A percentile compares a stretch with the other conserved stretches of the same genome.
Conservation (phyloP, 1,140 invertebrate genomes). For the Aethina tumida region DNA sequence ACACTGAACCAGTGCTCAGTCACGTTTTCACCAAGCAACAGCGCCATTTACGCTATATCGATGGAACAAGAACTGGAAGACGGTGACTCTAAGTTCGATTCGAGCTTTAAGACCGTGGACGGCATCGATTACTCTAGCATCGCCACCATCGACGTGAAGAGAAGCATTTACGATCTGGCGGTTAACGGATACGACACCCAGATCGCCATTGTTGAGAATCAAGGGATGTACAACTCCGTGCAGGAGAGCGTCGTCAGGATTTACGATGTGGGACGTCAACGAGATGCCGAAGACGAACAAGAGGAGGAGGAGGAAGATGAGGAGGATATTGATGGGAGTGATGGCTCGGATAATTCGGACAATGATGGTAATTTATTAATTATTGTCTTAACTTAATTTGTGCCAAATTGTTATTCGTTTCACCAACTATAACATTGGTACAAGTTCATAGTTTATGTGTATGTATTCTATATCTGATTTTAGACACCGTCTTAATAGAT, state of each 20-base stretch:
- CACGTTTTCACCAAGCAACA: constrained; percentile 57
- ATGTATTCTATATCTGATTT: constrained; percentile 8
- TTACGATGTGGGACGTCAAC: constrained; percentile 66
- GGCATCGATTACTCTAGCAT: constrained; percentile 89
- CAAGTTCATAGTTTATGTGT: constrained; percentile 1
- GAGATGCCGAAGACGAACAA: constrained; percentile 66
- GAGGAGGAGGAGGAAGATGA: constrained; percentile 66
- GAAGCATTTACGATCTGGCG: constrained; percentile 63
- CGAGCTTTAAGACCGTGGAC: constrained; percentile 91
- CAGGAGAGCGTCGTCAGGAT: constrained; percentile 76
- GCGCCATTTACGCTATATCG: constrained; percentile 48
- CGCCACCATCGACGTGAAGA: constrained; percentile 36
- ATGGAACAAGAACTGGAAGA: constrained; percentile 39
- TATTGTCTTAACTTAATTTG: constrained; percentile 3
- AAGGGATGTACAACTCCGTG: constrained; percentile 60
- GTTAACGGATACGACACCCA: constrained; percentile 68
- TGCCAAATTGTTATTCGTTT: constrained; percentile 2
- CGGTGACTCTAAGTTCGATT: constrained; percentile 53
- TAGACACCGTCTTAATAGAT: constrained; percentile 17
- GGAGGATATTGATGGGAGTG: constrained; percentile 39
- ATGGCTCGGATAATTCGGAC: constrained; percentile 44
- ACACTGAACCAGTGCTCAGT: constrained; percentile 81
- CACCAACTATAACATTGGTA: not conserved
- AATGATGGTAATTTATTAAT: constrained; percentile 33
- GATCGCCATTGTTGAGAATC: constrained; percentile 75